These are phyloP conservation scores for Amphibalanus amphitrite DNA, from an alignment of 1,140 invertebrate species.

Conservation along the genomic window DNA sequence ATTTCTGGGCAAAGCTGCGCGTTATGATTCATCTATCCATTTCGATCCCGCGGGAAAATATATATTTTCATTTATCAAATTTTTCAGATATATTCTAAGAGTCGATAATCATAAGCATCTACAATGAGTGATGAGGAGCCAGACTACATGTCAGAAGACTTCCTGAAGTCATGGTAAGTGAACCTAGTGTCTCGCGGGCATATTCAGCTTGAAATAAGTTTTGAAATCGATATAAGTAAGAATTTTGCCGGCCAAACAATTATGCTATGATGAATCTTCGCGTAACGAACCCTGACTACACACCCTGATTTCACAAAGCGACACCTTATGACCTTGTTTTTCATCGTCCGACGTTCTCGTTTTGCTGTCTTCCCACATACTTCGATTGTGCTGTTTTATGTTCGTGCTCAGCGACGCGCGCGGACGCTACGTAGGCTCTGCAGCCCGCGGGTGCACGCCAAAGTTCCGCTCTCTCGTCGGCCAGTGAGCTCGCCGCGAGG, in stretches of 20 bases:
- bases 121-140: constrained; percentile 1
- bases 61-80: too few relatives aligned
- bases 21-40: too few relatives aligned
- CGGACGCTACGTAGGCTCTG: too few relatives aligned
- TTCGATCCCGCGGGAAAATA: too few relatives aligned
- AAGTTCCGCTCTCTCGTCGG: too few relatives aligned
- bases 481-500: too few relatives aligned
- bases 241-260: neutral
- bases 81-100: too few relatives aligned
- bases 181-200: neutral
- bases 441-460: too few relatives aligned
- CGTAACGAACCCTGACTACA: too few relatives aligned
- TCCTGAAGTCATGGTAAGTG: neutral
- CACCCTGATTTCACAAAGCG: too few relatives aligned
- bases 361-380: neutral
- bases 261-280: neutral
- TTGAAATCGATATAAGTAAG: neutral
- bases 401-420: neutral
- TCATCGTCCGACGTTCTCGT: neutral
- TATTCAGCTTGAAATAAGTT: neutral
- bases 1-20: too few relatives aligned
- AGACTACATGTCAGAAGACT: constrained; percentile 2
- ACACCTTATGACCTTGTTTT: neutral
- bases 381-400: neutral
- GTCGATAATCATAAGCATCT: too few relatives aligned